Evolutionary conservation across 2,888 invertebrate species (phyloP), one percentile per base, ranked within the genome.

Genomic region (Agriotes lineatus): DNA sequence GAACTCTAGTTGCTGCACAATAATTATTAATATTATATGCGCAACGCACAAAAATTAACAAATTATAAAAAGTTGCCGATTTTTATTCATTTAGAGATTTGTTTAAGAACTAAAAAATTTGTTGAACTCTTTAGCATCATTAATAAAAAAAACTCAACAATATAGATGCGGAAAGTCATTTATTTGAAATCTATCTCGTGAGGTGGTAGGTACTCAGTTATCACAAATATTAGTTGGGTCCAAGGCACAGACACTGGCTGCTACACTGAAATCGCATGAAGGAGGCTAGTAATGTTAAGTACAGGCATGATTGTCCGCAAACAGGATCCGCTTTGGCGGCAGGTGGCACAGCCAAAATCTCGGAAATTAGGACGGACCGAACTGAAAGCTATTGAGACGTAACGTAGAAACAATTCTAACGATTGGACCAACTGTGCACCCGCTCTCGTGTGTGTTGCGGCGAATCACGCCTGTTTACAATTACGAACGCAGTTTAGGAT

Each of bases 201-300:
- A 81, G 80, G 80, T 82, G 80, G 80, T 82, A 82, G 82, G 82
- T 82, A 82, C 82, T 82, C 78, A 80, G 77, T 81, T 82, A 82
- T 82, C 82, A 82, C 82, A 82, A 82, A 82, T 80, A 82, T 82
- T 81, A 82, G 78, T 82, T 78, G 80, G 81, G 80, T 81, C 81
- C 80, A 82, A 82, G 82, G 82, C 82, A 82, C 82, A 82, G 80
- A 82, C 82, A 82, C 82, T 82, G 81, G 81, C 82, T 77, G 78
- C 81, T 81, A 82, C 82, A 80, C 78, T 80, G 79, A 82, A 74
- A 74, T 72, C 71, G 69, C 69, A 57, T 70, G 66, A 66, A 65
- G 69, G 69, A 61, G 66, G 59, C 54, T 62, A 65, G 20, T 66
- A 68, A 70, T 35, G 56, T 54, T 60, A 56, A 25, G 42, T 60